A percentile compares a stretch with the other conserved stretches of the same genome.
Conservation (phyloP, 2,888 invertebrate species). For the Seira musarum region DNA sequence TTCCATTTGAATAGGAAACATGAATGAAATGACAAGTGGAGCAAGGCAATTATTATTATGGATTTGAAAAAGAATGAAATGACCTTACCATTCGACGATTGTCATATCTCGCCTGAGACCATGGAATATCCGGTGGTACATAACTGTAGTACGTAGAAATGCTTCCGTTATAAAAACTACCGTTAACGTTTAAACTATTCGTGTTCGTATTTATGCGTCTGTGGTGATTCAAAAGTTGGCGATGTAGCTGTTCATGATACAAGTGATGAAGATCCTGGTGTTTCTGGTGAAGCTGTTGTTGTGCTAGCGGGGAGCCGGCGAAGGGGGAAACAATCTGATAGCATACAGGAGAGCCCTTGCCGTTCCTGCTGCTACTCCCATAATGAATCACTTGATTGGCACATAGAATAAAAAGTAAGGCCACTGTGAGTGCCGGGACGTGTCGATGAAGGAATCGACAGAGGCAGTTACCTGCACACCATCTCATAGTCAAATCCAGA, state of each 20-base stretch:
- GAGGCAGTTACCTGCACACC: slow-evolving; percentile 66
- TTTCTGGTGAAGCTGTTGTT: slow-evolving; percentile 36
- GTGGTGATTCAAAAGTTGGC: neutral
- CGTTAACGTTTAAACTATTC: slow-evolving; percentile 17
- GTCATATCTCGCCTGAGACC: slow-evolving; percentile 68
- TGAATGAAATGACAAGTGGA: neutral
- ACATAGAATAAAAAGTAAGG: slow-evolving; percentile 63
- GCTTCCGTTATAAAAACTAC: slow-evolving; percentile 46
- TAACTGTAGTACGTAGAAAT: slow-evolving; percentile 49
- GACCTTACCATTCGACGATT: slow-evolving; percentile 66
- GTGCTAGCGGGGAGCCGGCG: slow-evolving; percentile 39
- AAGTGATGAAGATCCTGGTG: slow-evolving; percentile 2
- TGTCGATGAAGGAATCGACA: slow-evolving; percentile 68
- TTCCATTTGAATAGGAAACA: neutral
- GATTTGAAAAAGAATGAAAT: neutral
- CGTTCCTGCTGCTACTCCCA: slow-evolving; percentile 36
- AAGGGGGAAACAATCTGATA: slow-evolving; percentile 67
- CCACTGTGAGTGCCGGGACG: slow-evolving; percentile 60
- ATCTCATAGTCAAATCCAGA: slow-evolving; percentile 59
- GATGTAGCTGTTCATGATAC: slow-evolving; percentile 4
- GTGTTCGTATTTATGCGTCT: neutral
- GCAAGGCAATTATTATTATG: neutral
- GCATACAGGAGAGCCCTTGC: slow-evolving; percentile 63
- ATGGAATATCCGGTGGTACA: slow-evolving; percentile 64
- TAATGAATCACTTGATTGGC: slow-evolving; percentile 68